Evolutionary conservation across 2,888 invertebrate genomes (phyloP).

Genomic region (Lasioglossum lativentre): DNA sequence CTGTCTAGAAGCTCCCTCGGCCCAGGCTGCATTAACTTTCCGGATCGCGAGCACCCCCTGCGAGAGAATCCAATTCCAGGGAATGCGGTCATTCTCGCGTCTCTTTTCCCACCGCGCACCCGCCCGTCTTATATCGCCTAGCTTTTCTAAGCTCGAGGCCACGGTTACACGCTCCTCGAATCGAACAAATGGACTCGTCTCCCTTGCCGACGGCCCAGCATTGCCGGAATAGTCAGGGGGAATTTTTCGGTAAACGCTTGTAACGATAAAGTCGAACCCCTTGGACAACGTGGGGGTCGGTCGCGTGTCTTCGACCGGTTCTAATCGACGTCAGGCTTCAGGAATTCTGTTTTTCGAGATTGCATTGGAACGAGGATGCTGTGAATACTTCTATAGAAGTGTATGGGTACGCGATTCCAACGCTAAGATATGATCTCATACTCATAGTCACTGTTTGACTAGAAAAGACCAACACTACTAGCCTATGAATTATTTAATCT

Average conservation of each 20-base stretch:
- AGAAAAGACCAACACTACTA: too few relatives aligned
- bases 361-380: background rate
- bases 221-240: background rate
- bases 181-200: constrained; percentile 37
- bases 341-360: background rate
- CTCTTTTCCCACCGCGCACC: constrained; percentile 41
- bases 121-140: constrained; percentile 31
- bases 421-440: too few relatives aligned
- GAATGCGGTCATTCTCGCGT: constrained; percentile 62
- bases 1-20: constrained; percentile 30
- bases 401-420: too few relatives aligned
- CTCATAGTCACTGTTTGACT: too few relatives aligned
- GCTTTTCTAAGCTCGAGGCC: constrained; percentile 15
- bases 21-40: constrained; percentile 64
- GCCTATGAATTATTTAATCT: too few relatives aligned
- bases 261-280: background rate
- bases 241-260: background rate
- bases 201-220: background rate
- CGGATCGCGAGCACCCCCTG: constrained; percentile 58
- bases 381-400: background rate
- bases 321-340: background rate
- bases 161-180: constrained; percentile 39
- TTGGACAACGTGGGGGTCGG: background rate
- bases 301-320: background rate
- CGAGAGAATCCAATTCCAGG: constrained; percentile 59